Evolutionary conservation across 1,140 invertebrate genomes (phyloP).

Genomic region (Acromyrmex heyeri): DNA sequence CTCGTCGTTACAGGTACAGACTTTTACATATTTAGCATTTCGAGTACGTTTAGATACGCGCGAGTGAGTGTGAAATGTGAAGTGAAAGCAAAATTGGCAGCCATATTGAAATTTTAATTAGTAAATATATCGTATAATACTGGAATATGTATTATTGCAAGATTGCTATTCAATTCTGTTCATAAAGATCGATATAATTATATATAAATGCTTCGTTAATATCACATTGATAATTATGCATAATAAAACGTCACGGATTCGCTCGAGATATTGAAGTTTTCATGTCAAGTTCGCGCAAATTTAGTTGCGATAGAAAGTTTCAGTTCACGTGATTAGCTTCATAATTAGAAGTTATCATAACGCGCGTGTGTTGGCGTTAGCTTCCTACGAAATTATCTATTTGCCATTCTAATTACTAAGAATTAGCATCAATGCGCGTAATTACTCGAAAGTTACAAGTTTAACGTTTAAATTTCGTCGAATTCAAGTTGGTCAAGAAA

Average conservation of each 20-base stretch:
- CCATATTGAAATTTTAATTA: constrained; percentile 13
- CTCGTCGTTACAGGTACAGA: constrained; percentile 48
- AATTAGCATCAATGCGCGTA: neutral
- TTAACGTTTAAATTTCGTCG: neutral
- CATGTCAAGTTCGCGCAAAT: neutral
- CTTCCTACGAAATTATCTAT: neutral
- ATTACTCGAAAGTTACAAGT: neutral
- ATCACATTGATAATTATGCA: neutral
- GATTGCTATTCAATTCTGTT: neutral
- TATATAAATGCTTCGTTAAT: neutral
- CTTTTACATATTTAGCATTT: constrained; percentile 44
- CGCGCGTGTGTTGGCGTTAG: neutral
- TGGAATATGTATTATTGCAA: neutral
- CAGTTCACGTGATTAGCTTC: neutral
- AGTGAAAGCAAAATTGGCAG: constrained; percentile 40
- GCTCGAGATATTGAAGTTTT: neutral
- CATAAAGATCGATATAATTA: neutral
- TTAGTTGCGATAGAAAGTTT: neutral
- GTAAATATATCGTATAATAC: neutral
- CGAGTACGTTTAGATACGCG: constrained; percentile 22
- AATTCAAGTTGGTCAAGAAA: neutral
- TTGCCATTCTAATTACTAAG: neutral
- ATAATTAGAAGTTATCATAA: neutral
- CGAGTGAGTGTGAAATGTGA: constrained; percentile 47
- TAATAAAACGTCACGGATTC: neutral